phyloP scores from a whole-genome alignment of 2,113 vertebrate species.

The Peromyscus maniculatus region DNA sequence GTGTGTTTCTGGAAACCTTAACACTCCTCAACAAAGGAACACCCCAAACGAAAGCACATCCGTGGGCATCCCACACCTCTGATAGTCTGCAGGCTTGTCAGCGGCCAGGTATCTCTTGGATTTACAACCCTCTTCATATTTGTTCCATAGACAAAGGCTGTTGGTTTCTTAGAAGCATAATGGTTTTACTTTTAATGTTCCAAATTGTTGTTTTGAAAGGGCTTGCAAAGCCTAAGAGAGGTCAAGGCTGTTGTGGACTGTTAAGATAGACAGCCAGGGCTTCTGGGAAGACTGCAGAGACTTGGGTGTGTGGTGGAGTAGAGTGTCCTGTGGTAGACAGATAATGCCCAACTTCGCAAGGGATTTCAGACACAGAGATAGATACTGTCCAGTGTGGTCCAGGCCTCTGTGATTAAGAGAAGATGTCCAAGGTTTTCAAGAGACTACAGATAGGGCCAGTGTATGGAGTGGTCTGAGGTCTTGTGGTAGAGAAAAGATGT shows the following conservation, averaged over 20 bases:
- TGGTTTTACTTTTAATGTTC: neutral
- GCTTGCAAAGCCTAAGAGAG: neutral
- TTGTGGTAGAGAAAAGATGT: neutral
- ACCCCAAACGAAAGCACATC: neutral
- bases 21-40: neutral
- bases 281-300: neutral
- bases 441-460: too few species aligned
- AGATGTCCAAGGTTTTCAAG: neutral
- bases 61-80: neutral
- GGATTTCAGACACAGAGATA: neutral
- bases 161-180: neutral
- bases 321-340: neutral
- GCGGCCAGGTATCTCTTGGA: neutral
- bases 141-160: neutral
- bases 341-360: neutral
- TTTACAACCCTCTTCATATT: neutral
- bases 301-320: too few species aligned
- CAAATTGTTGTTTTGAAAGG: neutral
- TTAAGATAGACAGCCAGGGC: neutral
- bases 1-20: neutral
- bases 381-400: too few species aligned
- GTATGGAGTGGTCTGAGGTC: neutral
- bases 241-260: neutral
- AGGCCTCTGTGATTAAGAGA: neutral
- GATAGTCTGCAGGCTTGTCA: accelerated